Evolutionary conservation across 2,113 vertebrate genomes (phyloP).

Genomic region (Lichenostomus cassidix): DNA sequence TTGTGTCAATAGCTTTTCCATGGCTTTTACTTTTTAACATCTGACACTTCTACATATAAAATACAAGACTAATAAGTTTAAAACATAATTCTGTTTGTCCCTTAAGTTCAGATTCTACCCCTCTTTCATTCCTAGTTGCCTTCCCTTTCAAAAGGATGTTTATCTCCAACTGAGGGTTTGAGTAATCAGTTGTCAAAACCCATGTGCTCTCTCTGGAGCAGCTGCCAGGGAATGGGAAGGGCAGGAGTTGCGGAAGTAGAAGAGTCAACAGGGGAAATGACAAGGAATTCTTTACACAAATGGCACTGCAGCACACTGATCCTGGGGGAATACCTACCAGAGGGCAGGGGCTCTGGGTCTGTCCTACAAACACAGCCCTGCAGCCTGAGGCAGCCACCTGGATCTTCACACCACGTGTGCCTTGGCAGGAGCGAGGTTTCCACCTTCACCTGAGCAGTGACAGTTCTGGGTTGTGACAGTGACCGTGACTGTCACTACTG

Average conservation of each 20-base stretch:
- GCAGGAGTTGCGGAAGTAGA: neutral
- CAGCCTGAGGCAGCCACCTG: neutral
- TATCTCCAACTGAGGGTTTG: neutral
- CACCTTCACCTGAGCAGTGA: neutral
- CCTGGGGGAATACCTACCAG: accelerated
- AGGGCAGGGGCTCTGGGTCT: neutral
- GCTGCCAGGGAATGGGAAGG: neutral
- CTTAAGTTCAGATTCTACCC: neutral
- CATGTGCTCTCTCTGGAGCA: neutral
- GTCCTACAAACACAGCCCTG: neutral
- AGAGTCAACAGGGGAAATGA: neutral
- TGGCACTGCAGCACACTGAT: neutral
- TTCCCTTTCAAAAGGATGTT: neutral
- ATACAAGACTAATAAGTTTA: neutral
- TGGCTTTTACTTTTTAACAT: neutral
- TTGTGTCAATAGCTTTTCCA: neutral
- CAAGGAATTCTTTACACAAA: neutral
- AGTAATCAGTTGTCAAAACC: neutral
- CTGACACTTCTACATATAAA: neutral
- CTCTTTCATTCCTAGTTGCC: neutral
- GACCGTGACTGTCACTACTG: neutral
- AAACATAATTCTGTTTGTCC: neutral
- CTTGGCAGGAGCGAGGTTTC: neutral
- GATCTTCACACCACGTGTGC: accelerated
- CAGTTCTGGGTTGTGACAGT: neutral